phyloP scores from a whole-genome alignment of 2,888 invertebrate species.

The Dicyrtomina minuta region DNA sequence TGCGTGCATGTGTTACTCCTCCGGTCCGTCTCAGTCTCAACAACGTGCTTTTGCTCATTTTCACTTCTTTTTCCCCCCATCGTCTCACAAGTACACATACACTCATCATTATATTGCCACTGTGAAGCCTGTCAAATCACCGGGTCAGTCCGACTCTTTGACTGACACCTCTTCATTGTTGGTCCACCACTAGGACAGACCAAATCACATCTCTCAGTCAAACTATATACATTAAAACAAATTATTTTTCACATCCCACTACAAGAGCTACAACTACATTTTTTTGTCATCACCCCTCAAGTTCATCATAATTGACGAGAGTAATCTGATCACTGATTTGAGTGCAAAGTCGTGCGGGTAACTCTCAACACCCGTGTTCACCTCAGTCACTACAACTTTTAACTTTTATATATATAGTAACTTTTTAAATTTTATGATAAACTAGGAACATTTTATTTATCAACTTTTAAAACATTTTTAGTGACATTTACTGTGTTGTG shows the following conservation, averaged over 20 bases:
- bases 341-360: no score
- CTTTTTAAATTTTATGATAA: no score
- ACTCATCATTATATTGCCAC: constrained; percentile 20
- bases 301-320: no score
- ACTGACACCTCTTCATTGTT: constrained; percentile 21
- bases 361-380: no score
- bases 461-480: no score
- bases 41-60: constrained; percentile 39
- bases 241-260: neutral
- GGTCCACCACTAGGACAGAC: constrained; percentile 14
- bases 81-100: neutral
- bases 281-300: no score
- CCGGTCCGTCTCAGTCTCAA: constrained; percentile 28
- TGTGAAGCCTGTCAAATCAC: constrained; percentile 30
- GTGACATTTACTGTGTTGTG: no score
- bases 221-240: neutral
- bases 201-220: constrained; percentile 4
- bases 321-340: no score
- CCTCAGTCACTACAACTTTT: no score
- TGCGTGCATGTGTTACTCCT: constrained; percentile 47
- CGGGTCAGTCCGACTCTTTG: constrained; percentile 25
- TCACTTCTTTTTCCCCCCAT: constrained; percentile 8
- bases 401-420: no score
- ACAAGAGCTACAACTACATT: neutral
- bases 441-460: no score